Conservation (phyloP, 1,140 invertebrate species). For the Aphelenchoides fujianensis region DNA sequence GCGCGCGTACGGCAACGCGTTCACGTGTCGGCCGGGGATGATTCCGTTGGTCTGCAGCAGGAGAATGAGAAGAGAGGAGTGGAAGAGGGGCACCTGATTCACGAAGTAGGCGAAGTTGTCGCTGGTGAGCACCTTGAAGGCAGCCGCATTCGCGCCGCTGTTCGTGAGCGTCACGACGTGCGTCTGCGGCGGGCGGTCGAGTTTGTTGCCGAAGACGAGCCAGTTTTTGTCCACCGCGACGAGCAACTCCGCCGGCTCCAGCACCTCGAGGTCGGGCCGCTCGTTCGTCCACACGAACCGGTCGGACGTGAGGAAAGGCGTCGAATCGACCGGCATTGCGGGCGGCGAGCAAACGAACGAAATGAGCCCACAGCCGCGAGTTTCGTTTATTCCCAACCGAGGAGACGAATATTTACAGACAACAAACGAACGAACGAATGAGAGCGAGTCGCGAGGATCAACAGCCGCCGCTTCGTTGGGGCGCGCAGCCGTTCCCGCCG, state of each 20-base stretch:
- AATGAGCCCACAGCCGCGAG: not conserved
- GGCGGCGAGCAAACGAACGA: not conserved
- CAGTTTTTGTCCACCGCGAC: slow-evolving; percentile 25
- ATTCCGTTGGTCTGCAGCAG: slow-evolving; percentile 19
- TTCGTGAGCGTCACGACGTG: slow-evolving; percentile 23
- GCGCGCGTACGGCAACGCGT: slow-evolving; percentile 12
- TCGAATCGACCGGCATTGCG: not conserved
- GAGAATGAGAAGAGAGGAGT: not conserved
- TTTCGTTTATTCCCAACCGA: no score
- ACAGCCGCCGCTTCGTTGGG: slow-evolving; percentile 8
- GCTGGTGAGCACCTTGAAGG: slow-evolving; percentile 29
- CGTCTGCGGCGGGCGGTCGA: slow-evolving; percentile 8
- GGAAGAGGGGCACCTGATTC: slow-evolving; percentile 10
- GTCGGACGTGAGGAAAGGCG: slow-evolving; percentile 6
- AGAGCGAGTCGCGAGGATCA: slow-evolving; percentile 9
- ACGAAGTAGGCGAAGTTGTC: slow-evolving; percentile 32
- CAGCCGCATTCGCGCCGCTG: slow-evolving; percentile 23
- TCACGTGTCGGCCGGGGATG: slow-evolving; percentile 22
- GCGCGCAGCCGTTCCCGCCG: not conserved
- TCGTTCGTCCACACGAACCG: slow-evolving; percentile 30
- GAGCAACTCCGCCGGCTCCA: slow-evolving; percentile 17
- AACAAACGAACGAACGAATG: no score
- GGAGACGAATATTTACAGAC: slow-evolving; percentile 5
- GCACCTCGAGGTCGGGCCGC: slow-evolving; percentile 22
- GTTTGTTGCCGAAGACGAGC: slow-evolving; percentile 15